Conservation (phyloP, 2,113 vertebrate species). For the Cromileptes altivelis region DNA sequence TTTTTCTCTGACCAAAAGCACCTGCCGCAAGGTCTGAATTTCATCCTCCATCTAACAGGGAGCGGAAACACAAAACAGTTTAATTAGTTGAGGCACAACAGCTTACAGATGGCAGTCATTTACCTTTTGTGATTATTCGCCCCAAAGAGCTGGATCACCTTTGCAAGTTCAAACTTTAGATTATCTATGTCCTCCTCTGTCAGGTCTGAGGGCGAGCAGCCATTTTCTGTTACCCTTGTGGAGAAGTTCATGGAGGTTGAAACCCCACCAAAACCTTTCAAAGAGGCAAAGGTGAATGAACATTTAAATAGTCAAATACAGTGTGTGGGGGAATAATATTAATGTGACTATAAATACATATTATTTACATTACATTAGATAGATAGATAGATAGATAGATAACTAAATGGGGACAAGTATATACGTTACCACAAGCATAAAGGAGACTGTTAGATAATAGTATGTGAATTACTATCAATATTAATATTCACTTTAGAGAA, state of each 20-base stretch:
- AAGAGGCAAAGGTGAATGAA: background rate
- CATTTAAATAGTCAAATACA: no score
- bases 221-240: conserved; percentile 68
- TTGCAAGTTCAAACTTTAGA: conserved; percentile 88
- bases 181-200: conserved; percentile 88
- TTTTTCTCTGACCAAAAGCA: conserved; percentile 93
- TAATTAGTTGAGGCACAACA: background rate
- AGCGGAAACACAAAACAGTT: background rate
- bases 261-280: conserved; percentile 86
- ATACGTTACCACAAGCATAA: background rate
- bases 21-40: conserved; percentile 93
- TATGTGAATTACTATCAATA: background rate
- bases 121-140: background rate
- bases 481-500: background rate
- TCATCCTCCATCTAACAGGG: conserved; percentile 93
- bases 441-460: background rate
- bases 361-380: no score
- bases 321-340: no score
- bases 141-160: conserved; percentile 80
- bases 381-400: background rate
- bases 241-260: conserved; percentile 85
- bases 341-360: no score
- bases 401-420: no score
- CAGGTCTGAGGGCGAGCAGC: conserved; percentile 80
- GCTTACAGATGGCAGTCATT: background rate